phyloP scores from a whole-genome alignment of 2,797 vertebrate species.

The Spinus olivaceus region DNA sequence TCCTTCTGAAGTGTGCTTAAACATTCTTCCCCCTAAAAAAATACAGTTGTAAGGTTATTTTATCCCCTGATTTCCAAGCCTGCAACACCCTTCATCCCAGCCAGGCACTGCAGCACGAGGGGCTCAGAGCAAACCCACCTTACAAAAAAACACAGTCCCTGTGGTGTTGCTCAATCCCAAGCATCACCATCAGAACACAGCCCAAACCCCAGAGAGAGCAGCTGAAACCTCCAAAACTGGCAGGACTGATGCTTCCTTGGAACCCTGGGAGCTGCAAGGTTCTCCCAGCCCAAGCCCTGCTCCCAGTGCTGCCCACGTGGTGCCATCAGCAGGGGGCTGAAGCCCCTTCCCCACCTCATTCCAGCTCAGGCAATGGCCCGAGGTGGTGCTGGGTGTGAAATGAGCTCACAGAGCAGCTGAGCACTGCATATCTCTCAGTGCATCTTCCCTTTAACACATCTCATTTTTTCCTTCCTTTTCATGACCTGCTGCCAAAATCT shows the following conservation, averaged over 20 bases:
- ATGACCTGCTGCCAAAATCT: constrained; percentile 76
- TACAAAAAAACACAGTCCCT: not conserved
- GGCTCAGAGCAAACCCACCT: not conserved
- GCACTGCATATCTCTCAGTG: constrained; percentile 23
- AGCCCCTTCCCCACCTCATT: not conserved
- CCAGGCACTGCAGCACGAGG: not conserved
- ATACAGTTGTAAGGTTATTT: not conserved
- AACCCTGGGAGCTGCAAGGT: not conserved
- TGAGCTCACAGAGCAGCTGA: constrained; percentile 58
- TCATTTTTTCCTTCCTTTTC: constrained; percentile 27
- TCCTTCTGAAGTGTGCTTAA: not conserved
- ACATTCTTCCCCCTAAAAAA: not conserved
- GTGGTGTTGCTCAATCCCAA: accelerated
- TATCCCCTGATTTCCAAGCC: not conserved
- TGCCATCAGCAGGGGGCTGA: not conserved
- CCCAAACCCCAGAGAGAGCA: not conserved
- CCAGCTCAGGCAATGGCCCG: constrained; percentile 44
- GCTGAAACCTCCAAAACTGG: not conserved
- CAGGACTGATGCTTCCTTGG: not conserved
- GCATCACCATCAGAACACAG: not conserved
- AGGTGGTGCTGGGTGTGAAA: constrained; percentile 49
- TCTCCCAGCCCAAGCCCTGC: not conserved
- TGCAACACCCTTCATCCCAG: not conserved
- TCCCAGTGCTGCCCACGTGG: not conserved
- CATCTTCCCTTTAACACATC: constrained; percentile 44